Base-by-base conservation (phyloP, 2,113 vertebrate species). In the Dipodomys ordii region DNA sequence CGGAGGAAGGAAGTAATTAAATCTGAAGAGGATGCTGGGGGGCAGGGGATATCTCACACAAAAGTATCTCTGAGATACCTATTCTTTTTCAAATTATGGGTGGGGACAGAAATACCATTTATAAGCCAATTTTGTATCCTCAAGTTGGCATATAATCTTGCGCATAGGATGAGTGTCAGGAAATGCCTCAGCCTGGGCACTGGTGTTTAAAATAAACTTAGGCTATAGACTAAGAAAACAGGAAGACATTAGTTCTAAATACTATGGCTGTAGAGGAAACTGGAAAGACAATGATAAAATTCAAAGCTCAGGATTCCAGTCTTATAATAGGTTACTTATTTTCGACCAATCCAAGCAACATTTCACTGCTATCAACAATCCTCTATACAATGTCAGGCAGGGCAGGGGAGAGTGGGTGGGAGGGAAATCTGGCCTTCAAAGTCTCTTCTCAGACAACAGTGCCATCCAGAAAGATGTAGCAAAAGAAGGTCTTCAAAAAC, bases 1-100 rank as follows among this genome's bases (percentile, higher is more conserved):
- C 71, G 86, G 91, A 97, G 95, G 93, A 97, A 97, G 96, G 88
- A 97, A 96, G 25, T 92, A 95, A 97, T 83, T 90, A 96, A 94
- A 96, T 93, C 88, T 32, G 0, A 49, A 93, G 20, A 86, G 65
- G 44, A 72, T 93, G 80, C 93, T 94, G 35, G 39, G 39, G 73
- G 74, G 84, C 44, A 93, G 88, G 32, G 32, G 79, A 87, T 82
- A 88, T 96, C 82, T 93, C 82, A 85, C 60, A 72, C 22, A 95
- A 88, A 77, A 93, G 77, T 93, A 96, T 83, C 32, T 46, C 46
- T 95, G 39, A 39, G 39, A 46, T 81, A 90, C 72, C 93, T 94
- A 86, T 92, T 96, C 88, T 96, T 83, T 85, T 91, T 68, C 92
- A 95, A 93, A 64, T 73, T 67, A 83, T 62, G 71, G 85, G 87